Base-by-base conservation (phyloP, 2,113 vertebrate genomes). In the Pithys albifrons region DNA sequence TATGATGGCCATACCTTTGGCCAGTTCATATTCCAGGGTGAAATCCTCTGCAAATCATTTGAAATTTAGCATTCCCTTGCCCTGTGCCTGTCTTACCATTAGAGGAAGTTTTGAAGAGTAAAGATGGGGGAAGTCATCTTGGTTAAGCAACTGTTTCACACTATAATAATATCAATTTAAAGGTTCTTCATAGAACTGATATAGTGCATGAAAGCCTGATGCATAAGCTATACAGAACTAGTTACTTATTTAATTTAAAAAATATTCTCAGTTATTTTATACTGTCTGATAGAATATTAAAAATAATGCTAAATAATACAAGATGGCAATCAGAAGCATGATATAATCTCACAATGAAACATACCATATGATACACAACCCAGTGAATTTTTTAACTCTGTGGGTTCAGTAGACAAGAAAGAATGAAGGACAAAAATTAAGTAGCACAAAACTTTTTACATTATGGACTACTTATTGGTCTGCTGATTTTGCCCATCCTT, bases 261-360 rank as follows among this genome's bases (percentile, higher is more conserved):
- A 83, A n/a, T 5, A 27, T 52, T 75, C 19, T 3, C 37, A 48
- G 19, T 91, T 74, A 71, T 11, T 49, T 72, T n/a, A 31, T 45
- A 9, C 20, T 52, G 73, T 31, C 88, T 91, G 48, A 62, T 92
- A 91, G 88, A 93, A 94, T 93, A 91, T 81, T 86, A 69, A 89
- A 91, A 88, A 92, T 78, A 54, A 55, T 49, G 14, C 6, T 80
- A 75, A 96, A 95, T 95, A 96, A 96, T 90, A 41, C 11, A 91
- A 61, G 14, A 64, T 91, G 10, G 6, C 28, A 71, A 67, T 19
- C 52, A 61, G 29, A 91, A 73, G 49, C 23, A 57, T 17, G 69
- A 46, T 45, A 35, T 23, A 27, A 16, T 66, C 28, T 43, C 28
- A 43, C 8, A 43, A 22, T 46, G 29, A 22, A 70, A 46, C 58